phyloP scores from a whole-genome alignment of 2,113 vertebrate genomes.

The Misgurnus mizolepis region DNA sequence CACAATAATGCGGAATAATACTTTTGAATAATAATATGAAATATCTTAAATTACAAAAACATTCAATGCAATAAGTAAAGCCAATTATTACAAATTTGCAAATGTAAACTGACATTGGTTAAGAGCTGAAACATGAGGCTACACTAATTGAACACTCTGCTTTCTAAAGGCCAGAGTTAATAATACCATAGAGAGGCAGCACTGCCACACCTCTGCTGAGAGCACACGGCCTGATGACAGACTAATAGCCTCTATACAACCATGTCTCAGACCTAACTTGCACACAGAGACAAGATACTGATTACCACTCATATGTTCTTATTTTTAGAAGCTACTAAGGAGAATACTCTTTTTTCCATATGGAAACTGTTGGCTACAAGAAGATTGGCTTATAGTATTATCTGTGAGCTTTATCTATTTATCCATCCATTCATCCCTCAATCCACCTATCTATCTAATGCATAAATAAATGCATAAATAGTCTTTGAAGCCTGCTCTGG shows the following conservation, averaged over 20 bases:
- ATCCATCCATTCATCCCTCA: too few species aligned
- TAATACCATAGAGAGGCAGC: background rate
- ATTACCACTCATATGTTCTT: slow-evolving; percentile 29
- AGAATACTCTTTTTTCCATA: background rate
- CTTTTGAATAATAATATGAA: too few species aligned
- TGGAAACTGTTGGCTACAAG: background rate
- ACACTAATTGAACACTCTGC: background rate
- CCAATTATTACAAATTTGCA: background rate
- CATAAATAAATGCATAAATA: too few species aligned
- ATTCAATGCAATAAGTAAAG: too few species aligned
- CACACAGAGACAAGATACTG: slow-evolving; percentile 22
- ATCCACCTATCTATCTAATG: too few species aligned
- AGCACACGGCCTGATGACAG: slow-evolving; percentile 21
- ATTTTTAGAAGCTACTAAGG: slow-evolving; percentile 47
- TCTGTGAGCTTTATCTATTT: too few species aligned
- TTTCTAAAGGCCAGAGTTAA: slow-evolving; percentile 8
- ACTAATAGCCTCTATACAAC: slow-evolving; percentile 39
- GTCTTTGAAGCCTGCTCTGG: too few species aligned
- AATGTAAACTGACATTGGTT: background rate
- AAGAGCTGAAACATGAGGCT: slow-evolving; percentile 14
- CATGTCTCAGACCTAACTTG: slow-evolving; percentile 25
- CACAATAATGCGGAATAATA: too few species aligned
- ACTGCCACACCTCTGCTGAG: slow-evolving; percentile 28
- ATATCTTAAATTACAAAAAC: too few species aligned
- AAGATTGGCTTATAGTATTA: background rate